phyloP scores from a whole-genome alignment of 92 coral and sea anemone genomes.

The Epizoanthus ramosus region DNA sequence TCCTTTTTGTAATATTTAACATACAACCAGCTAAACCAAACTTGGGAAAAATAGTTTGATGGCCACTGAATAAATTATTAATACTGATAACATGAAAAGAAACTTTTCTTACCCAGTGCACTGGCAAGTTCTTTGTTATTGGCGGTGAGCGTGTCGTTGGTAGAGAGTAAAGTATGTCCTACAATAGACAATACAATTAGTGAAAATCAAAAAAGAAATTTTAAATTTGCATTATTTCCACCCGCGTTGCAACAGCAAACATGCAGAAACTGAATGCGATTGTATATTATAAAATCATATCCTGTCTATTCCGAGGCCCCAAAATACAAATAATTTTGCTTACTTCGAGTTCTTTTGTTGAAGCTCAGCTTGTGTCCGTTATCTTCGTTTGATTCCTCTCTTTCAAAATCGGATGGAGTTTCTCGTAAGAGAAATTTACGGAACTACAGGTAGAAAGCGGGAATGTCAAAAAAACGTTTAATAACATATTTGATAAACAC shows the following conservation, averaged over 20 bases:
- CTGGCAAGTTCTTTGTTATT: slow-evolving; percentile 45
- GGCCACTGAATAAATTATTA: no score
- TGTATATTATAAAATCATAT: no score
- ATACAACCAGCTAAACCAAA: no score
- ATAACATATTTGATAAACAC: no score
- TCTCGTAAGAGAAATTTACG: slow-evolving; percentile 19
- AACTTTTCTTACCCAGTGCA: slow-evolving; percentile 32
- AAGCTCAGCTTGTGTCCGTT: neutral
- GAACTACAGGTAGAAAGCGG: neutral
- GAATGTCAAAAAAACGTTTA: neutral
- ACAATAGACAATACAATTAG: neutral
- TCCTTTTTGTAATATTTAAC: no score
- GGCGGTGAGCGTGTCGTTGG: slow-evolving; percentile 24
- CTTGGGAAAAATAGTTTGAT: no score
- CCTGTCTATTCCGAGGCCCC: no score
- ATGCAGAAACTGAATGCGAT: no score
- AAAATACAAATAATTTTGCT: neutral
- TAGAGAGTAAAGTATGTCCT: slow-evolving; percentile 1
- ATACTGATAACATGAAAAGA: no score
- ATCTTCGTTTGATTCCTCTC: neutral
- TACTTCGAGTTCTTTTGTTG: neutral
- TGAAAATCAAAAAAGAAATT: no score
- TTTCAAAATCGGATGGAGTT: neutral
- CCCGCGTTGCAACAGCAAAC: no score
- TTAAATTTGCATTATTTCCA: no score